Evolutionary conservation across 1,140 invertebrate genomes (phyloP).

Genomic region (Drosophila orena): DNA sequence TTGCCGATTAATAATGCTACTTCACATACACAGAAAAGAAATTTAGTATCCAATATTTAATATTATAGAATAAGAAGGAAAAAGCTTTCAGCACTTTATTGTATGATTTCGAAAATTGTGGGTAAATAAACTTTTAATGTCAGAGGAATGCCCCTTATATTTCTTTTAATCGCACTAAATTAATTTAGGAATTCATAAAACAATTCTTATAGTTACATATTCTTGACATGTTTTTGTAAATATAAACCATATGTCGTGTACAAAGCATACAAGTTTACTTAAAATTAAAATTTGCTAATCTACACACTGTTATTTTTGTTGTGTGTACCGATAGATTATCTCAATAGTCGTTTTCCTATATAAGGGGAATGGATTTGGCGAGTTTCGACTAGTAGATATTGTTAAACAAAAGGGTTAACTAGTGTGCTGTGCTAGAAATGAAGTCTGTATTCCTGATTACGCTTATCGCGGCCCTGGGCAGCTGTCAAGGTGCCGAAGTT

Average conservation of each 20-base stretch:
- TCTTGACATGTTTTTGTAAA: too few relatives aligned
- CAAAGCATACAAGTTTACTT: too few relatives aligned
- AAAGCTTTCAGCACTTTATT: too few relatives aligned
- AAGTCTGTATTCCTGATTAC: slow-evolving; percentile 55
- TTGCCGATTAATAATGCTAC: slow-evolving; percentile 38
- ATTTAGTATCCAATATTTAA: neutral
- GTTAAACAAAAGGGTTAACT: slow-evolving; percentile 7
- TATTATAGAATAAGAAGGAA: neutral
- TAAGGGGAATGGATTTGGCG: slow-evolving; percentile 31
- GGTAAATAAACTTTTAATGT: too few relatives aligned
- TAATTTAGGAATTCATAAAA: too few relatives aligned
- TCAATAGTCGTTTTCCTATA: slow-evolving; percentile 36
- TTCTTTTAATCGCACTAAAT: neutral
- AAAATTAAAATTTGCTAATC: neutral
- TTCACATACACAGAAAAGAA: slow-evolving; percentile 3
- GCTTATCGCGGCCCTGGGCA: slow-evolving; percentile 44
- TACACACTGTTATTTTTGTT: neutral
- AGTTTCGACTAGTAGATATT: slow-evolving; percentile 13
- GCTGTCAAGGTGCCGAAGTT: slow-evolving; percentile 40
- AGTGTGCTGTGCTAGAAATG: slow-evolving; percentile 42
- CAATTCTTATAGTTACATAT: too few relatives aligned
- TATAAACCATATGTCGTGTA: too few relatives aligned
- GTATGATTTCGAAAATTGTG: too few relatives aligned
- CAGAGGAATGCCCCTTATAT: neutral
- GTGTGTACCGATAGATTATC: slow-evolving; percentile 43